phyloP scores from a whole-genome alignment of 1,140 invertebrate genomes.

The Dufourea novaeangliae region DNA sequence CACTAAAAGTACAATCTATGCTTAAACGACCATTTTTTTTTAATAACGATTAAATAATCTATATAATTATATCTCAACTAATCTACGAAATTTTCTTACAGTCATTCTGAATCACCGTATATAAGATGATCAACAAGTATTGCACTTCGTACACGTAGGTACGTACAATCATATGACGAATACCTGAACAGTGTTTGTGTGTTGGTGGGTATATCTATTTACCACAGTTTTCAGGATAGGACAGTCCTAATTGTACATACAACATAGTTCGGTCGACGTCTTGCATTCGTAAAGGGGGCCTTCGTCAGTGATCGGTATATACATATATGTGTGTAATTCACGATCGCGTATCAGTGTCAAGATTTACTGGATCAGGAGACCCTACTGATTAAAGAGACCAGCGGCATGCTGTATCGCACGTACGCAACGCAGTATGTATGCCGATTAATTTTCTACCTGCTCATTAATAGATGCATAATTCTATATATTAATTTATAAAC shows the following conservation, averaged over 20 bases:
- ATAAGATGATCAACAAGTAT: neutral
- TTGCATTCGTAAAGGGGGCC: neutral
- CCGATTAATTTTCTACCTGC: no score
- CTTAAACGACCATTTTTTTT: no score
- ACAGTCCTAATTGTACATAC: neutral
- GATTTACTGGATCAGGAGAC: neutral
- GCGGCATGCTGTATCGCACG: conserved; percentile 2
- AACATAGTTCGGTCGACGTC: neutral
- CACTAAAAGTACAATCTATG: no score
- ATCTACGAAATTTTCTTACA: no score
- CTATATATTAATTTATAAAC: no score
- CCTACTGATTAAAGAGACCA: neutral
- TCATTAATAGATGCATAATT: no score
- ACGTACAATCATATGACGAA: neutral
- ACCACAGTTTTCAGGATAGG: neutral
- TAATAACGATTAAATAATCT: no score
- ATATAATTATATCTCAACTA: no score
- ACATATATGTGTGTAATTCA: neutral
- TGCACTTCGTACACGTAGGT: neutral
- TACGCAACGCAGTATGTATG: conserved; percentile 15
- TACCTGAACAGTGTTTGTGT: neutral
- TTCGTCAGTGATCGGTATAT: neutral
- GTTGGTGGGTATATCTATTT: neutral
- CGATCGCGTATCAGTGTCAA: neutral
- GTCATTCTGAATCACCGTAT: no score